Percentiles rank a stretch among this genome's conserved stretches.
Conservation (phyloP, 2,888 invertebrate genomes). For the Deilephila porcellus region DNA sequence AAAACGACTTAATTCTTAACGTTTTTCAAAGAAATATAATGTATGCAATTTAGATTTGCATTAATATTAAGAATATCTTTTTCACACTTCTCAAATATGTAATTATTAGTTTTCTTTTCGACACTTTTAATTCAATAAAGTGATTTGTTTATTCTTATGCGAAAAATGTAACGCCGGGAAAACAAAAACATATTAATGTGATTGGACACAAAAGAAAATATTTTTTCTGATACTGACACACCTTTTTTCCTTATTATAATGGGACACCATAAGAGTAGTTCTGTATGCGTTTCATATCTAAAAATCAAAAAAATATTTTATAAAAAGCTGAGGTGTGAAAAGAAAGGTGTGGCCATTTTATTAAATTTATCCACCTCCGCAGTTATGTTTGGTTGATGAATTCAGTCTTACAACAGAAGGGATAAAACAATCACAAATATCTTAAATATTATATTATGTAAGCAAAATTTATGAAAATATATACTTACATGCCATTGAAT, state of each 20-base stretch:
- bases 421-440: too few relatives aligned
- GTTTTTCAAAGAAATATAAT: slow-evolving; percentile 40
- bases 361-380: too few relatives aligned
- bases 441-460: too few relatives aligned
- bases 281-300: too few relatives aligned
- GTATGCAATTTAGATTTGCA: slow-evolving; percentile 6
- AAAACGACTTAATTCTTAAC: slow-evolving; percentile 41
- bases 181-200: not conserved
- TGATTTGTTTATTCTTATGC: not conserved
- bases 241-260: not conserved
- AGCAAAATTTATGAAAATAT: too few relatives aligned
- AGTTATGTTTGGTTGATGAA: too few relatives aligned
- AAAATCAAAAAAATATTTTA: too few relatives aligned
- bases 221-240: not conserved
- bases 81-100: not conserved
- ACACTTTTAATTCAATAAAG: slow-evolving; percentile 42
- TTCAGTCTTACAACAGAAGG: too few relatives aligned
- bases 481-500: too few relatives aligned
- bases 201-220: not conserved
- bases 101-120: not conserved
- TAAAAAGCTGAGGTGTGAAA: too few relatives aligned
- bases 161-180: slow-evolving; percentile 1
- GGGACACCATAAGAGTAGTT: too few relatives aligned
- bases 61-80: not conserved
- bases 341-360: too few relatives aligned